Evolutionary conservation across 37 sponge, comb jelly and placozoan genomes (phyloP).

Genomic region (Bolinopsis microptera): DNA sequence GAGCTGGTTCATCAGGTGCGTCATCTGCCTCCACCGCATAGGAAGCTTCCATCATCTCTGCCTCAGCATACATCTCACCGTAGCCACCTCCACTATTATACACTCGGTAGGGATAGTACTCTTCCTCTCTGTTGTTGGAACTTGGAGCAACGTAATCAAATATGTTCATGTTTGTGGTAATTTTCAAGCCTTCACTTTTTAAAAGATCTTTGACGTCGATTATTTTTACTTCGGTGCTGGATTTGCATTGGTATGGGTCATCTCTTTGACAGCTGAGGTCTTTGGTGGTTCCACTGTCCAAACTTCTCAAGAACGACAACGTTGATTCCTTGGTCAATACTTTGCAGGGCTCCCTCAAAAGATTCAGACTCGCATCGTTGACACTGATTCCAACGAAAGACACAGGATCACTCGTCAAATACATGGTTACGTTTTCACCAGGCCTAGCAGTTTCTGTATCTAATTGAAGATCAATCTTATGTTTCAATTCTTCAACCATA

Average conservation of each 20-base stretch:
- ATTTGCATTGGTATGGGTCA: constrained; percentile 44
- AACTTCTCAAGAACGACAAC: background rate
- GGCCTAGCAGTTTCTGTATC: background rate
- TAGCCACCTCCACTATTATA: background rate
- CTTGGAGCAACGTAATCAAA: background rate
- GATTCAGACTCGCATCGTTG: background rate
- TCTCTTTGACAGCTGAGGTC: constrained; percentile 27
- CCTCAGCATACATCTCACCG: background rate
- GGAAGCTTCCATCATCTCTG: background rate
- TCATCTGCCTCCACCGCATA: constrained; percentile 26
- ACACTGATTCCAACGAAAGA: constrained; percentile 34
- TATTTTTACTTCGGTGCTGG: constrained; percentile 52
- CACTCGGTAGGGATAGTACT: background rate
- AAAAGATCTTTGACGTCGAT: constrained; percentile 36
- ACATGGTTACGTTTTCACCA: background rate
- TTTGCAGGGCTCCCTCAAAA: constrained; percentile 9
- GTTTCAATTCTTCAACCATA: background rate
- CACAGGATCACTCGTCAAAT: background rate
- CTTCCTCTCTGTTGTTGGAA: background rate
- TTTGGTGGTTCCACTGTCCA: background rate
- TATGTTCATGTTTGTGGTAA: constrained; percentile 23
- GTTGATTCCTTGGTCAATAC: constrained; percentile 55
- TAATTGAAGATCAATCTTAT: background rate
- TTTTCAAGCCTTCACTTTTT: background rate
- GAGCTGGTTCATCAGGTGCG: background rate